Evolutionary conservation across 2,113 vertebrate genomes (phyloP).

Genomic region (Rhinolophus ferrumequinum): DNA sequence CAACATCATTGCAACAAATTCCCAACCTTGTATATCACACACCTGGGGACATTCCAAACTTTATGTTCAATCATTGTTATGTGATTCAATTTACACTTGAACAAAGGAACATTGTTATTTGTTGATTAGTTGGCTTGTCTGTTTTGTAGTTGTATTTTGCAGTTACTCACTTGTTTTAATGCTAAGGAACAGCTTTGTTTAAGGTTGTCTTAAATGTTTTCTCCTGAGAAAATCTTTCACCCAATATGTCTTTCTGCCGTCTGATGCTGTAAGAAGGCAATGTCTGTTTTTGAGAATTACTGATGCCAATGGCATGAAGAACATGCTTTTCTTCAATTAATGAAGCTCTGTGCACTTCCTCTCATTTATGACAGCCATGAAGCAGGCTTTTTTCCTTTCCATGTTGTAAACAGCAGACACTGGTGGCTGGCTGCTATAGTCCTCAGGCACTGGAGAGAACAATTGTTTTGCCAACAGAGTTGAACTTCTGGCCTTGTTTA

Average conservation of each 20-base stretch:
- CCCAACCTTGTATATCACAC: neutral
- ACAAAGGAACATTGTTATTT: neutral
- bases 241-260: neutral
- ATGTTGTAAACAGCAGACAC: neutral
- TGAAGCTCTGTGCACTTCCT: neutral
- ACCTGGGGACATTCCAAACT: neutral
- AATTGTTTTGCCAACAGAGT: neutral
- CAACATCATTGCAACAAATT: no score
- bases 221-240: neutral
- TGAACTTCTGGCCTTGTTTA: slow-evolving; percentile 1
- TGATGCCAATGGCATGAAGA: neutral
- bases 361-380: neutral
- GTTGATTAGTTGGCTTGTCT: neutral
- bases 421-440: neutral
- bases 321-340: neutral
- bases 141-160: neutral
- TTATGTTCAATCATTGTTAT: neutral
- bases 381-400: neutral
- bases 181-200: neutral
- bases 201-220: neutral
- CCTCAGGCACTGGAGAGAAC: neutral
- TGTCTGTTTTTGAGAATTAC: neutral
- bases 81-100: neutral
- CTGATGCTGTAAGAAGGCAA: neutral
- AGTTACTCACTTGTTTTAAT: neutral